Base-by-base conservation (phyloP, 2,888 invertebrate genomes). In the Leptinotarsa juncta region DNA sequence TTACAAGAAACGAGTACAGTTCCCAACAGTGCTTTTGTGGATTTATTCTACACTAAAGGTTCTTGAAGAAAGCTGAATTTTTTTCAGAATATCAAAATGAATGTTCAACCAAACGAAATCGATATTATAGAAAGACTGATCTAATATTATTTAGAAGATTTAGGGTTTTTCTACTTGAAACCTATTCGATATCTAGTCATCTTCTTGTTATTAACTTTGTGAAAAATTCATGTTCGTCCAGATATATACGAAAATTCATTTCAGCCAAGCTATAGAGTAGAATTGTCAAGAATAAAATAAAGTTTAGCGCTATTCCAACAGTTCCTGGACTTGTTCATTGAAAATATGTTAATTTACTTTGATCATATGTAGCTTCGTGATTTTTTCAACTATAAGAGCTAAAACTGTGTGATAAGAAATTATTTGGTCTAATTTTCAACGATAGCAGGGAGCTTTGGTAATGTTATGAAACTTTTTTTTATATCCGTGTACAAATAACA, bases 401-500 rank as follows among this genome's bases (percentile, higher is more conserved):
- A 57, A 16, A 66, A 55, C 70, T 42, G 26, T 42, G 62, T 26
- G 16, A n/a, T 16, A 32, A 62, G 2, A 16, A 26, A 4, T 65
- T 48, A 7, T 73, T 53, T 65, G 69, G 65, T 50, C 55, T 67
- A 72, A 32, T 67, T 57, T 49, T 51, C 60, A 70, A 49, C 15
- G 7, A 42, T 16, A 18, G 16, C n/a, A 16, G 51, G n/a, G 4
- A 14, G 51, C 42, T 42, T 62, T 32, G n/a, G 18, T 32, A 32
- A 18, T 18, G 4, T n/a, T 55, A 53, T 20, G 15, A 20, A 23
- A 32, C 32, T 12, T 4, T 57, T 14, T 72, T 71, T 73, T 70
- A 67, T 71, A 73, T 73, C 51, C 57, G 70, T 79, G 77, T 79
- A 77, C 76, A 79, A 79, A 79, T 75, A 68, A 77, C 79, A 78